Evolutionary conservation across 2,113 vertebrate species (phyloP).

Genomic region (Oreamnos americanus): DNA sequence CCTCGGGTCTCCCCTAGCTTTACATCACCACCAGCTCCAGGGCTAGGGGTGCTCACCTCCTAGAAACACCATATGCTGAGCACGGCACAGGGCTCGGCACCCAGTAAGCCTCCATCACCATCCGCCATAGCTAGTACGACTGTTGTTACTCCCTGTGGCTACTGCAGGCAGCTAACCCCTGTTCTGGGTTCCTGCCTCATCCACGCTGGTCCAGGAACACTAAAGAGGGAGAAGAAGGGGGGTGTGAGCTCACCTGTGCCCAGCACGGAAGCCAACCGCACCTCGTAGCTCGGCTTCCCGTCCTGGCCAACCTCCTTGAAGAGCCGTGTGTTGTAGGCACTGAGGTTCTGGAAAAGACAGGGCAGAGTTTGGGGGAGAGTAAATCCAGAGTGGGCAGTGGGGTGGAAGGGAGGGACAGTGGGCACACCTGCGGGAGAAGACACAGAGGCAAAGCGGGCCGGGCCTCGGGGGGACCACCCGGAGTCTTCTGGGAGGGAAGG

Average conservation of each 20-base stretch:
- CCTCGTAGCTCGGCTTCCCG: constrained; percentile 85
- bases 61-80: neutral
- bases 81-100: neutral
- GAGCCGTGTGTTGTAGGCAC: constrained; percentile 93
- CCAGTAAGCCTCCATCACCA: neutral
- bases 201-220: neutral
- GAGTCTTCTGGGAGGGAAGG: neutral
- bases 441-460: neutral
- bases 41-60: neutral
- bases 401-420: neutral
- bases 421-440: neutral
- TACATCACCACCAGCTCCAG: neutral
- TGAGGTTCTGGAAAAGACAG: constrained; percentile 84
- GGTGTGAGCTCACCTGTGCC: constrained; percentile 81
- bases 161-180: neutral
- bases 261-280: constrained; percentile 90
- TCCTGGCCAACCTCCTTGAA: constrained; percentile 83
- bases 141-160: neutral
- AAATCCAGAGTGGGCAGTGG: neutral
- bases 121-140: fast-evolving
- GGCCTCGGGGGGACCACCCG: neutral
- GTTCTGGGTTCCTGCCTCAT: neutral
- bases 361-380: neutral
- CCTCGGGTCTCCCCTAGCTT: neutral
- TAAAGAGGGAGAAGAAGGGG: neutral